These are phyloP conservation scores for Panagrolaimus sp. DNA, from an alignment of 1,140 invertebrate genomes.

Conservation along the genomic window DNA sequence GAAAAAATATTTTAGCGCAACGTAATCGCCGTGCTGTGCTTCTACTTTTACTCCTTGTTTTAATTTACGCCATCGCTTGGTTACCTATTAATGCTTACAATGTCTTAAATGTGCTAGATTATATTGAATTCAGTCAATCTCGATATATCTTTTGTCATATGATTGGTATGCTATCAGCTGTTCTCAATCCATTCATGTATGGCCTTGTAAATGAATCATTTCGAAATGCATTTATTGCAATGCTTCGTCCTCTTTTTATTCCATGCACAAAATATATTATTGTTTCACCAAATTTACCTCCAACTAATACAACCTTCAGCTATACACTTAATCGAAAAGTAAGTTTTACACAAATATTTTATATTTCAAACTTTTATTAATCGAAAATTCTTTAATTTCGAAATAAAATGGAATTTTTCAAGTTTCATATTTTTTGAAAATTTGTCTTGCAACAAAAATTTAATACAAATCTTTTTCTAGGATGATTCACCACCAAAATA, in stretches of 20 bases:
- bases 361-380: background rate
- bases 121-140: conserved; percentile 57
- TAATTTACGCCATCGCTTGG: conserved; percentile 54
- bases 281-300: conserved; percentile 21
- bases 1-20: conserved; percentile 33
- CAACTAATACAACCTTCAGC: background rate
- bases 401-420: too few species aligned
- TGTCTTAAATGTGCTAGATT: conserved; percentile 52
- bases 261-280: conserved; percentile 42
- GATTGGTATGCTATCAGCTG: conserved; percentile 54
- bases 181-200: conserved; percentile 54
- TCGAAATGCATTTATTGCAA: conserved; percentile 37
- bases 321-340: background rate
- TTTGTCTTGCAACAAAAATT: too few species aligned
- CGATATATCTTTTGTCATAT: conserved; percentile 54
- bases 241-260: conserved; percentile 42
- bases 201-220: conserved; percentile 49
- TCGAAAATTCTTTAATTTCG: too few species aligned
- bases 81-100: conserved; percentile 56
- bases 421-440: background rate
- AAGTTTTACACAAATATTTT: background rate
- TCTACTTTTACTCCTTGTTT: conserved; percentile 45
- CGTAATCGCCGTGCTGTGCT: conserved; percentile 47
- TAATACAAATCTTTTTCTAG: background rate
- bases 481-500: conserved; percentile 12